A percentile compares a stretch with the other conserved stretches of the same genome.
These are phyloP conservation scores for Hirtodrosophila trivittata DNA, from an alignment of 2,888 invertebrate genomes.

Conservation along the genomic window DNA sequence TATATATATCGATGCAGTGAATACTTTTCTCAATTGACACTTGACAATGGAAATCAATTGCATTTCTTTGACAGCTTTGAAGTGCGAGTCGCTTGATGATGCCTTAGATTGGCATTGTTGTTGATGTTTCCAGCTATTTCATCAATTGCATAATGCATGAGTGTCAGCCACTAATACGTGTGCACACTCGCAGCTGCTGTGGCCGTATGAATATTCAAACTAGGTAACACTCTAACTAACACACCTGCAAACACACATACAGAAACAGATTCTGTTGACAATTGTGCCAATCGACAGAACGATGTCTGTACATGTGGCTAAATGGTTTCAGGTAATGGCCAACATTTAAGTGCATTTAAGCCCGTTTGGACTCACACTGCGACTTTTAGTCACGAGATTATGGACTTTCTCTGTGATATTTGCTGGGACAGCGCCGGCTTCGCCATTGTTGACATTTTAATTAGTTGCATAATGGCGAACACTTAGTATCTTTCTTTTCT, in stretches of 20 bases:
- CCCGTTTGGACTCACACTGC: conserved; percentile 14
- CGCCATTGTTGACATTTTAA: conserved; percentile 65
- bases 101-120: conserved; percentile 17
- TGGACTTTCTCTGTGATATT: conserved; percentile 20
- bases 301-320: conserved; percentile 33
- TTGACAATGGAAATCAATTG: conserved; percentile 21
- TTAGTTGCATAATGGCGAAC: conserved; percentile 62
- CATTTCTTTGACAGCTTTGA: conserved; percentile 4
- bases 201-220: conserved; percentile 60
- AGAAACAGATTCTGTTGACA: conserved; percentile 43
- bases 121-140: conserved; percentile 23
- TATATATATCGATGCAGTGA: neutral
- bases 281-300: conserved; percentile 57
- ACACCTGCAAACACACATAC: conserved; percentile 9
- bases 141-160: conserved; percentile 72
- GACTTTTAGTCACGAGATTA: too few species aligned
- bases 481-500: conserved; percentile 34
- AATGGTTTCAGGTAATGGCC: conserved; percentile 27
- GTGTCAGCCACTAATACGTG: conserved; percentile 41
- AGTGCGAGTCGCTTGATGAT: neutral
- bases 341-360: conserved; percentile 42
- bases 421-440: conserved; percentile 31
- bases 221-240: conserved; percentile 17
- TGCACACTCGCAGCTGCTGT: conserved; percentile 21
- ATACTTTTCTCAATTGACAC: conserved; percentile 7